Conservation (phyloP, 2,888 invertebrate genomes). For the Brachyopa scutellaris region DNA sequence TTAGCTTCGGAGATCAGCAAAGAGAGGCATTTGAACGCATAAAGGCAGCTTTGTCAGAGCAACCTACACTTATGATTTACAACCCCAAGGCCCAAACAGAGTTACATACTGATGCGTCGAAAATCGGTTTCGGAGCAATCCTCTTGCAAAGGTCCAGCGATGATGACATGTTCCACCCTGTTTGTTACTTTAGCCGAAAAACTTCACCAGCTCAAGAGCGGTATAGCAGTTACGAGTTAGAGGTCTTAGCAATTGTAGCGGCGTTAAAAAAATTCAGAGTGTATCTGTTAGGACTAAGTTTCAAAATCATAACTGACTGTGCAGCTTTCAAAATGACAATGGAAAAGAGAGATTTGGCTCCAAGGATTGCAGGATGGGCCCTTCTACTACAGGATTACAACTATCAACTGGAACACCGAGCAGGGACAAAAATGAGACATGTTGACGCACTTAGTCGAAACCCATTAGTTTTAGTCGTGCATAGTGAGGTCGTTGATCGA, state of each 20-base stretch:
- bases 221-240: no score
- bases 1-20: not conserved
- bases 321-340: slow-evolving; percentile 24
- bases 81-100: not conserved
- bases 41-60: not conserved
- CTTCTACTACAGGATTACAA: slow-evolving; percentile 23
- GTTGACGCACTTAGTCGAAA: not conserved
- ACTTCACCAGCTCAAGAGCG: not conserved
- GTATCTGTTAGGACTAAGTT: no score
- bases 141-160: slow-evolving; percentile 21
- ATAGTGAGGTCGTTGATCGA: not conserved
- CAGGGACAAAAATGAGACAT: no score
- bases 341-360: slow-evolving; percentile 40
- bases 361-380: no score
- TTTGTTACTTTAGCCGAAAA: slow-evolving; percentile 18
- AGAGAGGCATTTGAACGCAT: not conserved
- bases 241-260: slow-evolving; percentile 29
- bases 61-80: not conserved
- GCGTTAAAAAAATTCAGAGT: slow-evolving; percentile 39
- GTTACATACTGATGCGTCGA: no score
- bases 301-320: slow-evolving; percentile 41
- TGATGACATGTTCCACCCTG: slow-evolving; percentile 4
- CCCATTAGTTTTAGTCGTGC: not conserved
- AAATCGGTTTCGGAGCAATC: slow-evolving; percentile 35
- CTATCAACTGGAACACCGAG: not conserved